phyloP scores from a whole-genome alignment of 2,113 vertebrate genomes.

The Poecile atricapillus region DNA sequence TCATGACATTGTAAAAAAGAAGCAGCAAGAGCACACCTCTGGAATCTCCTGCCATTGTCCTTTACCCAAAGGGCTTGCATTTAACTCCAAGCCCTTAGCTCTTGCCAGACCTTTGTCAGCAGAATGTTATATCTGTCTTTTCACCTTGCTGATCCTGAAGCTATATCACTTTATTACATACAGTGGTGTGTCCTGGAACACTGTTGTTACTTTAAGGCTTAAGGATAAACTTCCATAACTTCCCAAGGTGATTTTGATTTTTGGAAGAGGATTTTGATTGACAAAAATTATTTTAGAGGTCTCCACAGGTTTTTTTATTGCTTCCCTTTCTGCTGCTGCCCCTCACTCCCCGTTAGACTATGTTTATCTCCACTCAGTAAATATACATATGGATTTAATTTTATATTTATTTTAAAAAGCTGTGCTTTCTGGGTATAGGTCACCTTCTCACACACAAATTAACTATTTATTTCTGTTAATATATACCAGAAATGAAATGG shows the following conservation, averaged over 20 bases:
- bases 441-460: background rate
- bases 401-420: background rate
- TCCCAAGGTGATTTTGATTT: background rate
- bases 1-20: fast-evolving
- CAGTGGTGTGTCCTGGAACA: background rate
- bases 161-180: fast-evolving
- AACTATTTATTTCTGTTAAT: background rate
- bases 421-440: background rate
- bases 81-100: background rate
- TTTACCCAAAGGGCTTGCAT: background rate
- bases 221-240: background rate
- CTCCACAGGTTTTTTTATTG: background rate
- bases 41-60: background rate
- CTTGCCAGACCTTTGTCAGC: background rate
- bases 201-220: background rate
- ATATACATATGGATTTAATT: background rate
- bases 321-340: background rate
- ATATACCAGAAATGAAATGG: background rate
- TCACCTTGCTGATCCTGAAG: background rate
- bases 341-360: fast-evolving
- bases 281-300: background rate
- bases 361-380: background rate
- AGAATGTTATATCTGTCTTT: background rate
- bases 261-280: background rate
- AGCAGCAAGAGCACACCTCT: background rate